phyloP scores from a whole-genome alignment of 2,113 vertebrate genomes.

The Tautogolabrus adspersus region DNA sequence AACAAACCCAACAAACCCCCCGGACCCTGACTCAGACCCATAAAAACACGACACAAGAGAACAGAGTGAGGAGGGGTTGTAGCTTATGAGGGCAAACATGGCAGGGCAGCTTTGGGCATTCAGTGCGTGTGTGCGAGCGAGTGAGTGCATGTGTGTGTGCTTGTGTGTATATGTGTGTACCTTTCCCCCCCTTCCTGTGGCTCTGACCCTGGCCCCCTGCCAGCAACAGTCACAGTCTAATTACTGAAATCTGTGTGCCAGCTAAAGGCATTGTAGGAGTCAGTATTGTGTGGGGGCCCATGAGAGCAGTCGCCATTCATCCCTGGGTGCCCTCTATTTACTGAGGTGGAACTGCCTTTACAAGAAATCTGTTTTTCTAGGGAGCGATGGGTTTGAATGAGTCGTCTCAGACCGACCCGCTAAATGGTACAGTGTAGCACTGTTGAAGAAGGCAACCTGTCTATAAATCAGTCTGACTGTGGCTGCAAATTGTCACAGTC shows the following conservation, averaged over 20 bases:
- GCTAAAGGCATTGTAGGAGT: constrained; percentile 80
- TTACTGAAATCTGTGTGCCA: constrained; percentile 82
- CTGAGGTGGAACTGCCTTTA: constrained; percentile 76
- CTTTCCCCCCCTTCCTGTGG: constrained; percentile 53
- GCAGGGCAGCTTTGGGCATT: constrained; percentile 50
- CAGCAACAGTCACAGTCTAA: constrained; percentile 84
- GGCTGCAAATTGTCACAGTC: constrained; percentile 13
- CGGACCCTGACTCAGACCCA: constrained; percentile 77
- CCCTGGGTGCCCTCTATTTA: constrained; percentile 74
- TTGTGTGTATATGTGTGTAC: constrained; percentile 23
- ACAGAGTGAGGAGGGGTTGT: constrained; percentile 46
- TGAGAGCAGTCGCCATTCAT: constrained; percentile 76
- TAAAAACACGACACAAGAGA: constrained; percentile 72
- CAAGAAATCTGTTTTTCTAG: constrained; percentile 69
- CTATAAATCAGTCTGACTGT: constrained; percentile 20
- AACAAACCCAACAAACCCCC: constrained; percentile 76
- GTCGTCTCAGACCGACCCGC: constrained; percentile 27
- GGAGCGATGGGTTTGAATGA: constrained; percentile 63
- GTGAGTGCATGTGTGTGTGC: constrained; percentile 20
- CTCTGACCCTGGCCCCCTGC: constrained; percentile 77
- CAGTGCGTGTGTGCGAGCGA: constrained; percentile 11
- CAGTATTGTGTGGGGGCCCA: constrained; percentile 77
- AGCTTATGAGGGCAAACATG: constrained; percentile 67
- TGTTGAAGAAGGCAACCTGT: constrained; percentile 40
- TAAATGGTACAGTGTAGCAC: constrained; percentile 67